Conservation (phyloP, 2,113 vertebrate genomes). For the Abramis brama region DNA sequence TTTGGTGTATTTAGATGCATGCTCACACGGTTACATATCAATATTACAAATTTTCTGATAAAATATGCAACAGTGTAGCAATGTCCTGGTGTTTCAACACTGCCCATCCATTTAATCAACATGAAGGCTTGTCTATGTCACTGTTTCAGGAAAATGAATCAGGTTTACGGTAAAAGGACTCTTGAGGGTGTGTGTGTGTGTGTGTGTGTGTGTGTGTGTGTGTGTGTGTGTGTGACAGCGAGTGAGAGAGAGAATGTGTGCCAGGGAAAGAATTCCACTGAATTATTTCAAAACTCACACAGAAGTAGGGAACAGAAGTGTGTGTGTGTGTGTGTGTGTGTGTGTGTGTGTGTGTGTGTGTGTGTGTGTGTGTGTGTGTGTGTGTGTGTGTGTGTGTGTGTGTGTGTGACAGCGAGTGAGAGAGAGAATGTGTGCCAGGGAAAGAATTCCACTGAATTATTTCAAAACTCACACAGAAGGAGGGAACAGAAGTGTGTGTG, state of each 20-base stretch:
- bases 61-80: conserved; percentile 41
- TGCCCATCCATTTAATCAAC: conserved; percentile 56
- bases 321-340: too few relatives aligned
- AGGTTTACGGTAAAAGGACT: conserved; percentile 63
- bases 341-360: too few relatives aligned
- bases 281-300: conserved; percentile 45
- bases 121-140: conserved; percentile 59
- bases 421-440: conserved; percentile 19
- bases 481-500: conserved; percentile 58
- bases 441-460: conserved; percentile 38
- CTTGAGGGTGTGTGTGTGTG: conserved; percentile 39
- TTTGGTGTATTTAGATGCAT: conserved; percentile 5
- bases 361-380: too few relatives aligned
- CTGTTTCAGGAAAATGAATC: conserved; percentile 65
- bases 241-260: conserved; percentile 28
- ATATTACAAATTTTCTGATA: conserved; percentile 28
- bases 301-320: conserved; percentile 68
- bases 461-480: conserved; percentile 61
- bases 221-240: conserved; percentile 27
- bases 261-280: conserved; percentile 18
- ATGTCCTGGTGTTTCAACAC: conserved; percentile 40
- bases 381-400: neutral
- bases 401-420: conserved; percentile 34
- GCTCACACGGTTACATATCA: neutral
- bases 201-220: conserved; percentile 33